Conservation (phyloP, 92 coral and sea anemone genomes). For the Epizoanthus rinbou region DNA sequence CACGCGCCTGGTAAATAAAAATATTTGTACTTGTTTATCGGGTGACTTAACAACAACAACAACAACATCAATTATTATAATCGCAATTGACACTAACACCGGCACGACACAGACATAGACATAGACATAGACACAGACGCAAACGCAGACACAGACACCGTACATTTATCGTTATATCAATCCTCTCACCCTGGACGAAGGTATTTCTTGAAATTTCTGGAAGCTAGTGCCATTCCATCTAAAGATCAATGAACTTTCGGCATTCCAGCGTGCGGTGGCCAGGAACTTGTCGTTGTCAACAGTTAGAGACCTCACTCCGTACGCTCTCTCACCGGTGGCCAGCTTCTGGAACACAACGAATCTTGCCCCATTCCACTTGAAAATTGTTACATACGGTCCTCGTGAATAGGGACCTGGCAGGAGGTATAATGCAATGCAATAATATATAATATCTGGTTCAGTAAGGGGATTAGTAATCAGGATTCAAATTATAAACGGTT, state of each 20-base stretch:
- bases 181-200: slow-evolving; percentile 72
- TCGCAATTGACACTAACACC: too few relatives aligned
- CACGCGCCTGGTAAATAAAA: slow-evolving; percentile 73
- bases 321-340: slow-evolving; percentile 76
- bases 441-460: background rate
- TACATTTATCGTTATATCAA: background rate
- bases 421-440: background rate
- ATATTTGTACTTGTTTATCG: background rate
- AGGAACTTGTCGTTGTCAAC: slow-evolving; percentile 69
- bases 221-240: slow-evolving; percentile 92
- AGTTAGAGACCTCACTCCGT: slow-evolving; percentile 74
- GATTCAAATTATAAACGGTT: background rate
- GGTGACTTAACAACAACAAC: background rate
- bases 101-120: too few relatives aligned
- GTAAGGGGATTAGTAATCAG: background rate
- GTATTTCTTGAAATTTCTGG: slow-evolving; percentile 77
- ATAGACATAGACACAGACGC: too few relatives aligned
- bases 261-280: slow-evolving; percentile 85
- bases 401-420: slow-evolving; percentile 77
- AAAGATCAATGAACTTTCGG: slow-evolving; percentile 71
- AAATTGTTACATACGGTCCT: slow-evolving; percentile 73
- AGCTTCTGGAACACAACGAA: slow-evolving; percentile 66
- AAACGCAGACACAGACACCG: background rate
- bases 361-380: slow-evolving; percentile 87
- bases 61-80: too few relatives aligned